A percentile compares a stretch with the other conserved stretches of the same genome.
Conservation (phyloP, 1,140 invertebrate species). For the Mycetomoellerius zeteki region DNA sequence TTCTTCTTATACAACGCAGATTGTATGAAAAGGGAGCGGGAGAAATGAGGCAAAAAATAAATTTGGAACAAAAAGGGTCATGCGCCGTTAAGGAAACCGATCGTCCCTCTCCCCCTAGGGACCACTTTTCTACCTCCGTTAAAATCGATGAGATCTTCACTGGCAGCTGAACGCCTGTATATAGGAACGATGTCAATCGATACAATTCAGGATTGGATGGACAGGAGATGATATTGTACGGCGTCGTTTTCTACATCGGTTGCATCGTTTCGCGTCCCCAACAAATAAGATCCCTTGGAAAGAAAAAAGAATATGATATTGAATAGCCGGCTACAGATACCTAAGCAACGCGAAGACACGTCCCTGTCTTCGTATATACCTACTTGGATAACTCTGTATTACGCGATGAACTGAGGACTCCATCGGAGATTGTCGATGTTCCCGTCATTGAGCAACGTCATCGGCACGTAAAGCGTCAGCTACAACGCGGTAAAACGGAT, state of each 20-base stretch:
- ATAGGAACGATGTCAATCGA: slow-evolving; percentile 63
- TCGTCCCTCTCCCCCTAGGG: not conserved
- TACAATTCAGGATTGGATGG: slow-evolving; percentile 65
- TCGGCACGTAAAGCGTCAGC: slow-evolving; percentile 3
- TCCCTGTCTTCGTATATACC: not conserved
- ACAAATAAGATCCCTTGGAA: slow-evolving; percentile 61
- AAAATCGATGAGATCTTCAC: slow-evolving; percentile 63
- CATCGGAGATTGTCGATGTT: slow-evolving; percentile 4
- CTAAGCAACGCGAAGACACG: slow-evolving; percentile 13
- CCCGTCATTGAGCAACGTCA: not conserved
- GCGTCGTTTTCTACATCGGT: slow-evolving; percentile 21
- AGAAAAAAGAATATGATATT: slow-evolving; percentile 63
- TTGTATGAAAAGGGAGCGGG: not conserved
- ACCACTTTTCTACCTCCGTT: slow-evolving; percentile 52
- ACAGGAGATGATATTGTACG: slow-evolving; percentile 73
- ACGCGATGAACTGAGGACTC: not conserved
- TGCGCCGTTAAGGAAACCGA: slow-evolving; percentile 39
- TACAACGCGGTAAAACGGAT: slow-evolving; percentile 33
- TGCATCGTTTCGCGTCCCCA: slow-evolving; percentile 17
- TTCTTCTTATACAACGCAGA: not conserved
- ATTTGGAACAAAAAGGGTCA: slow-evolving; percentile 20
- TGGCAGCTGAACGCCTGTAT: slow-evolving; percentile 19
- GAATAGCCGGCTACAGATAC: slow-evolving; percentile 62
- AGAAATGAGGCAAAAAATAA: not conserved
- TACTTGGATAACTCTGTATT: slow-evolving; percentile 34